Conservation (phyloP, 2,113 vertebrate genomes). For the Nycticryphes semicollaris region DNA sequence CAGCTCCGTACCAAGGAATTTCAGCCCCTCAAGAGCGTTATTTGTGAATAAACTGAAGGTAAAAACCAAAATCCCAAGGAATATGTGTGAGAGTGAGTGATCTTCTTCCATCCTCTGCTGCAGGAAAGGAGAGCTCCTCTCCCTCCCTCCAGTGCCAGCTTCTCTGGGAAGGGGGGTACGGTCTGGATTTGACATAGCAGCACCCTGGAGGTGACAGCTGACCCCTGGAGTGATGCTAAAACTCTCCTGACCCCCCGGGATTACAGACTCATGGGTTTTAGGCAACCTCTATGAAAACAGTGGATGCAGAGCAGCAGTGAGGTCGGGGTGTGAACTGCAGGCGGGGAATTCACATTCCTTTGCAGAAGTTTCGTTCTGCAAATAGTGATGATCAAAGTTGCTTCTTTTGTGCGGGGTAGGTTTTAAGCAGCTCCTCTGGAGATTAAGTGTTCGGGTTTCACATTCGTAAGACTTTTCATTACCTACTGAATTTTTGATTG, state of each 20-base stretch:
- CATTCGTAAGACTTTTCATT: neutral
- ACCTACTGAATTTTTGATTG: neutral
- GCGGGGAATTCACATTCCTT: neutral
- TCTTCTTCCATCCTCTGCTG: neutral
- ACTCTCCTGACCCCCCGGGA: neutral
- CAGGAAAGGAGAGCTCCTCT: neutral
- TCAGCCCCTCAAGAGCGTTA: neutral
- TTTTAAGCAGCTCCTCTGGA: neutral
- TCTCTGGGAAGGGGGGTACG: neutral
- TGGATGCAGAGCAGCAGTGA: neutral
- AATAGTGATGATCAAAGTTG: neutral
- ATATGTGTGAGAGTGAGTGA: neutral
- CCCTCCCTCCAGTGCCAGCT: neutral
- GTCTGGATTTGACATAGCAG: neutral
- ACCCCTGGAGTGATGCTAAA: neutral
- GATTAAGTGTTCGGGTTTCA: neutral
- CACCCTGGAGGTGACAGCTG: neutral
- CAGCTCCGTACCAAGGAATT: neutral
- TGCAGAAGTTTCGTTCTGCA: neutral
- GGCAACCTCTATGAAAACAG: neutral
- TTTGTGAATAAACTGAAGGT: neutral
- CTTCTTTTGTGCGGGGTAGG: neutral
- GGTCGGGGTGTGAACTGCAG: fast-evolving
- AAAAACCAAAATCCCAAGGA: neutral
- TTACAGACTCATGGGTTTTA: neutral